Evolutionary conservation across 23 tunicate species (phyloP), one percentile per base, ranked within the genome.

Genomic region (Ascidia mentula): DNA sequence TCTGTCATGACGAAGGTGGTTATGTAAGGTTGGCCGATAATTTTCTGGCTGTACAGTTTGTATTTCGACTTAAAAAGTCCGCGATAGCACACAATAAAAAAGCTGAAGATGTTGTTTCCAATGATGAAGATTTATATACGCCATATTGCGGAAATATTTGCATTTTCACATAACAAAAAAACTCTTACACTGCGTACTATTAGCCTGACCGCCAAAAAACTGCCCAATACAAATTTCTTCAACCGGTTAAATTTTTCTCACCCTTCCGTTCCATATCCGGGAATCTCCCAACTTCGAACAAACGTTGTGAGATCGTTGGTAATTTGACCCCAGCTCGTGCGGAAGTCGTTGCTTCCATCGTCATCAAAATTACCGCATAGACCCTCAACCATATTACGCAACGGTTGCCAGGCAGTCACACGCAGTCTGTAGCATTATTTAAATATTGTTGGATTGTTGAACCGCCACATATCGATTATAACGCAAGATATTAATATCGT

Each of bases 301-400:
- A 89, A 89, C 9, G 87, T 79, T 7, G 46, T 42, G 28, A 89
- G 46, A 32, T 83, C 76, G n/a, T 69, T 45, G 18, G 87, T 87
- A 17, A 83, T 34, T 72, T 36, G 24, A 13, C 94, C 94, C 40
- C 76, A 69, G 32, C 77, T 78, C 20, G 94, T 89, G 30, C 45
- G 42, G n/a, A 83, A 78, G 69, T 89, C 94, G 40, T 89, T 89
- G 37, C 46, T 32, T 0, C 37, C 60, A 37, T 77, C 80, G 46
- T 89, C 94, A 78, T 89, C 83, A 53, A 83, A 89, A 34, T 83
- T 84, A 34, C 94, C 94, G 59, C 94, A 89, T 34, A 89, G 34
- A 18, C 94, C 94, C 42, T 89, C 88, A 32, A 89, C 83, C 60
- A 39, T 77, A 6, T 80, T 69, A 34, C 79, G 87, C 65, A 89